phyloP scores from a whole-genome alignment of 37 sponge, comb jelly and placozoan species.

The Sycon ciliatum region DNA sequence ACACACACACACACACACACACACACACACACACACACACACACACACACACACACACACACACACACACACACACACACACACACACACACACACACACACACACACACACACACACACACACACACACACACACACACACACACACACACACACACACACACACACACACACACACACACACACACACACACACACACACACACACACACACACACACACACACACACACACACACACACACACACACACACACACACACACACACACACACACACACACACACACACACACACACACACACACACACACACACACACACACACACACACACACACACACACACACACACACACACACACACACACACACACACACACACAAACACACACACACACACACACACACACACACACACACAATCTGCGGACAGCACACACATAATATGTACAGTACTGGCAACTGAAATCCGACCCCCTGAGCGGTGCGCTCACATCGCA shows the following conservation, averaged over 20 bases:
- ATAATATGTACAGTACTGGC: no score
- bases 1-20: constrained; percentile 45
- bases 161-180: constrained; percentile 43
- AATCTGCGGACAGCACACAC: no score
- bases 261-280: constrained; percentile 40
- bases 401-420: no score
- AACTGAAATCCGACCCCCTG: no score
- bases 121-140: constrained; percentile 38
- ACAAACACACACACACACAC: no score
- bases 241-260: constrained; percentile 40
- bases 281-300: constrained; percentile 40
- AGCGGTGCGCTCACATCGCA: no score
- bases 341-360: constrained; percentile 29
- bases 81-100: constrained; percentile 44
- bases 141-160: constrained; percentile 43
- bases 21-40: constrained; percentile 44
- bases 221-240: constrained; percentile 40
- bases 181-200: constrained; percentile 43
- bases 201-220: constrained; percentile 39
- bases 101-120: constrained; percentile 44
- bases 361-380: no score
- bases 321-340: constrained; percentile 31
- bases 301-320: constrained; percentile 39
- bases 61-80: constrained; percentile 45
- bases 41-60: constrained; percentile 44